These are phyloP conservation scores for Trichogramma evanescens DNA, from an alignment of 2,888 invertebrate species.

Conservation along the genomic window DNA sequence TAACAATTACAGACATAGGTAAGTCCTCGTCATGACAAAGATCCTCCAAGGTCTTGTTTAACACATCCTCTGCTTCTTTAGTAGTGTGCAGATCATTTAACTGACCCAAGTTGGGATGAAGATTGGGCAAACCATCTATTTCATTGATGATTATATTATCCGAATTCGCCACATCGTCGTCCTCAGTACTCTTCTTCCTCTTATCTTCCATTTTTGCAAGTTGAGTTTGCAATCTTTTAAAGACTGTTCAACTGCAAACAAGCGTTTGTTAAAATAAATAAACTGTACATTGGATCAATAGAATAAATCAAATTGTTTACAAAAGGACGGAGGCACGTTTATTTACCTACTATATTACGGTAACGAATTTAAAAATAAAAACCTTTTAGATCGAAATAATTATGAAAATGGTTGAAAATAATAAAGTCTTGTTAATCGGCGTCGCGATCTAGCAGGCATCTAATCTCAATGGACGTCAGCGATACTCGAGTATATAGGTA, in stretches of 20 bases:
- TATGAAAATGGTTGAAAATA: no score
- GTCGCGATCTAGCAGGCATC: no score
- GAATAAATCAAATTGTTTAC: no score
- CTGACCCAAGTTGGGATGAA: conserved; percentile 72
- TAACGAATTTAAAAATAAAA: no score
- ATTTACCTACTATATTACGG: no score
- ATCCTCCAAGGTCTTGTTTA: conserved; percentile 53
- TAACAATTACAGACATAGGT: conserved; percentile 83
- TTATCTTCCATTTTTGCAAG: conserved; percentile 36
- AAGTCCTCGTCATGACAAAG: conserved; percentile 68
- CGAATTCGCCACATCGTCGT: conserved; percentile 37
- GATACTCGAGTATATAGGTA: no score
- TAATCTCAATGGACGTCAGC: no score
- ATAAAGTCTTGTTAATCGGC: no score
- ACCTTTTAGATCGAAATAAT: no score
- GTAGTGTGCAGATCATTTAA: conserved; percentile 53
- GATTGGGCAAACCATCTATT: conserved; percentile 77
- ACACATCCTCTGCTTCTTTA: conserved; percentile 33
- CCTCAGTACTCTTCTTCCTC: conserved; percentile 27
- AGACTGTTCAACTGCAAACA: neutral
- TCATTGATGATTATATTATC: conserved; percentile 79
- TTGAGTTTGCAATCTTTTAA: neutral
- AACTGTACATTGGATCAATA: no score
- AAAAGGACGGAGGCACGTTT: no score
- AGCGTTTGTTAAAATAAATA: neutral